Evolutionary conservation across 2,113 vertebrate species (phyloP).

Genomic region (Oryctolagus cuniculus): DNA sequence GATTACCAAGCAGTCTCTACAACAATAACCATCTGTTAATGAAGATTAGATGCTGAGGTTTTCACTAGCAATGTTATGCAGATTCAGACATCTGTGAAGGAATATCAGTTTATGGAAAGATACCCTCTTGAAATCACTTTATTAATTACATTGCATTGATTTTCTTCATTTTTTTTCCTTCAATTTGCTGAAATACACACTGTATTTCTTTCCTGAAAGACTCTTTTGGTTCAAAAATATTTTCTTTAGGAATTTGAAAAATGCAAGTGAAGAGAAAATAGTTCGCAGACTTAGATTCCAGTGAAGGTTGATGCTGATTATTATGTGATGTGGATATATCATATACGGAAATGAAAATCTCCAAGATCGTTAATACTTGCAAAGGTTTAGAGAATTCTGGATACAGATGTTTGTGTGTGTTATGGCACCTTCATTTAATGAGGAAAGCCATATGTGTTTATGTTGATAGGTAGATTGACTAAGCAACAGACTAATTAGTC

Average conservation of each 20-base stretch:
- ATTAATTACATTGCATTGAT: not conserved
- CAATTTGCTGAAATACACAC: not conserved
- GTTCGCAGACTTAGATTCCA: not conserved
- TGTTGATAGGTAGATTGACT: not conserved
- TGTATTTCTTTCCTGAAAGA: not conserved
- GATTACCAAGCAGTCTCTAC: not conserved
- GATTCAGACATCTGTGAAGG: not conserved
- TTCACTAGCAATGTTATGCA: not conserved
- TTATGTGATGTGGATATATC: not conserved
- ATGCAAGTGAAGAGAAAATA: not conserved
- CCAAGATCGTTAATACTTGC: not conserved
- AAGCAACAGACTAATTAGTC: not conserved
- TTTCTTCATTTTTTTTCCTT: not conserved
- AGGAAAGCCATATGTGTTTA: not conserved
- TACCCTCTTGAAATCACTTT: not conserved
- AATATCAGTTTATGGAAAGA: not conserved
- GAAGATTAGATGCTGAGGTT: not conserved
- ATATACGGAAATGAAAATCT: not conserved
- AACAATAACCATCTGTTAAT: not conserved
- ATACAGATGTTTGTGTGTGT: not conserved
- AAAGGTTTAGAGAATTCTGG: not conserved
- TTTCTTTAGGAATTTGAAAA: constrained; percentile 60
- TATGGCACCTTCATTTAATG: not conserved
- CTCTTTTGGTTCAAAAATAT: not conserved
- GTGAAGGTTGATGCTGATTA: not conserved